Percentiles rank a stretch among this genome's conserved stretches.
phyloP scores from a whole-genome alignment of 1,140 invertebrate species.

The Ephestia elutella region DNA sequence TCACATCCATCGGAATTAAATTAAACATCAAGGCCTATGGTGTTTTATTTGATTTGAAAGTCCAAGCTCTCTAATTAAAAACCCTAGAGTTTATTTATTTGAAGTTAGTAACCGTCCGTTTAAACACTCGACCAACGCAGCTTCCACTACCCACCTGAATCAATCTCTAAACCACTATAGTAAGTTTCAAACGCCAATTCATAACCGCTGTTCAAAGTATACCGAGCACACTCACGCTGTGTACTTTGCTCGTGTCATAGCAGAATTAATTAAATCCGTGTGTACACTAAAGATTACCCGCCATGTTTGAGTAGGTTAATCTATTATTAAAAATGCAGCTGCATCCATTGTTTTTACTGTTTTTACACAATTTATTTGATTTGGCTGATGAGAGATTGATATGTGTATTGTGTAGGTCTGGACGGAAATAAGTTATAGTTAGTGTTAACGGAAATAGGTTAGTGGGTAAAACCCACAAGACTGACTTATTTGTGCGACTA shows the following conservation, averaged over 20 bases:
- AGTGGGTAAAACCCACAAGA: no score
- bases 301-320: conserved; percentile 6
- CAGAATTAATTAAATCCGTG: conserved; percentile 11
- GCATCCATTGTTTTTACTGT: background rate
- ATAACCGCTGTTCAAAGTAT: conserved; percentile 1
- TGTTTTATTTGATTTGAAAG: no score
- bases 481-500: no score
- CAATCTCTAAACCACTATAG: background rate
- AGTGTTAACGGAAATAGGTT: no score
- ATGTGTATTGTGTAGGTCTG: background rate
- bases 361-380: background rate
- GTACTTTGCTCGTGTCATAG: conserved; percentile 8
- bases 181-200: background rate
- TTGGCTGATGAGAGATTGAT: background rate
- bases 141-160: background rate
- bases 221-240: background rate
- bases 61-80: no score
- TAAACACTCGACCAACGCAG: background rate
- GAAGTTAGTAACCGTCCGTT: no score
- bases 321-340: conserved; percentile 12
- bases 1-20: no score
- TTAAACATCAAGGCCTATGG: no score
- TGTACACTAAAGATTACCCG: conserved; percentile 11
- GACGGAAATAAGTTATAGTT: no score
- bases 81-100: no score